Evolutionary conservation across 2,797 vertebrate genomes (phyloP).

Genomic region (Falco columbarius): DNA sequence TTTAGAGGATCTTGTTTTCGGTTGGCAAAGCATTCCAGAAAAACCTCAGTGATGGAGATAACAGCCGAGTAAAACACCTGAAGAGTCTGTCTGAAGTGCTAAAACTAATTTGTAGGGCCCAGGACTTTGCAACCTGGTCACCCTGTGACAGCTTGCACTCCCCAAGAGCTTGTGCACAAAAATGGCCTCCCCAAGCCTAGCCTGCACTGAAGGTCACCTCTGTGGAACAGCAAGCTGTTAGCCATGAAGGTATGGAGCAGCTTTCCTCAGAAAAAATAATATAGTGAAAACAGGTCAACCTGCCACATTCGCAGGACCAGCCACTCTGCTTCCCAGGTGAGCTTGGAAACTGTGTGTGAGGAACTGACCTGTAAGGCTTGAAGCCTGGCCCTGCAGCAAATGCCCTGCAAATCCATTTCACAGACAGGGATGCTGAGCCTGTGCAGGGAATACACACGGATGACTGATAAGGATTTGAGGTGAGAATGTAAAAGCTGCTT

Average conservation of each 20-base stretch:
- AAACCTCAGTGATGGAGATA: neutral
- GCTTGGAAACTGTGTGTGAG: neutral
- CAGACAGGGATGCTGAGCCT: neutral
- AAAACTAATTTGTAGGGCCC: constrained; percentile 24
- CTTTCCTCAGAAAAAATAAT: neutral
- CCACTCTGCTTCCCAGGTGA: neutral
- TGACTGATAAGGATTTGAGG: neutral
- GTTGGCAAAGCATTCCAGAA: neutral
- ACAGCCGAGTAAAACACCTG: neutral
- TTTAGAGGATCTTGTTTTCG: neutral
- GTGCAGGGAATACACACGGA: neutral
- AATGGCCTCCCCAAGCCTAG: neutral
- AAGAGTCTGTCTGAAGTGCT: neutral
- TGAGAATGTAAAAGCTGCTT: neutral
- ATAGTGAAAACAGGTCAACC: neutral
- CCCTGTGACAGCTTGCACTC: constrained; percentile 5
- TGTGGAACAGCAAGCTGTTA: neutral
- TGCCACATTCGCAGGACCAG: neutral
- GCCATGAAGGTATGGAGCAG: neutral
- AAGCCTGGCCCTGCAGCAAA: neutral
- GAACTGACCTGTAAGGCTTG: neutral
- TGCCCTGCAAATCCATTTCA: neutral
- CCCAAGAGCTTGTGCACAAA: neutral
- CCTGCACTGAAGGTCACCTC: neutral
- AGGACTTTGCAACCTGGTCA: constrained; percentile 16